Conservation (phyloP, 2,113 vertebrate genomes). For the Rhodinocichla rosea region DNA sequence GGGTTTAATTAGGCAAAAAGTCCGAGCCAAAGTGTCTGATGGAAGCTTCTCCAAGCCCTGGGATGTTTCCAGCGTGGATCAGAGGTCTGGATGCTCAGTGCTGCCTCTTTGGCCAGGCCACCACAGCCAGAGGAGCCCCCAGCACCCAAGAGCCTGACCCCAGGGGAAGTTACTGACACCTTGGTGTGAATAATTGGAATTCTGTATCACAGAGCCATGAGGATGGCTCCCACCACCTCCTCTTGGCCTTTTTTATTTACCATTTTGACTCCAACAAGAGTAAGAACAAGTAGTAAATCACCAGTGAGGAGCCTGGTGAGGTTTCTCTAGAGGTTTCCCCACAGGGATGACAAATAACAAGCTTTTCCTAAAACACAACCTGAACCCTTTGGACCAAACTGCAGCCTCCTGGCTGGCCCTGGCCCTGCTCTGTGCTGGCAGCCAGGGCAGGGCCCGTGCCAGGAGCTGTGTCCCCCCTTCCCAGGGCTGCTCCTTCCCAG, state of each 20-base stretch:
- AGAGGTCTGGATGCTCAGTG: not conserved
- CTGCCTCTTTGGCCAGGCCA: not conserved
- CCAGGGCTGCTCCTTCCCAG: not conserved
- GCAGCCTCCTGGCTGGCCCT: not conserved
- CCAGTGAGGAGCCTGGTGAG: not conserved
- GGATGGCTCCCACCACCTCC: not conserved
- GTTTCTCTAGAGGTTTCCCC: not conserved
- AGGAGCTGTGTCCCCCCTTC: not conserved
- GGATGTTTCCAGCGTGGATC: not conserved
- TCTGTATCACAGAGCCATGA: not conserved
- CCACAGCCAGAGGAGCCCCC: rapidly evolving
- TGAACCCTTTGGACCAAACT: not conserved
- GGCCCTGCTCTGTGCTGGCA: not conserved
- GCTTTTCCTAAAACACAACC: not conserved
- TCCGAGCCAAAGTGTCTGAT: not conserved
- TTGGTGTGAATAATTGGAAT: not conserved
- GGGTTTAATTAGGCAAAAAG: not conserved
- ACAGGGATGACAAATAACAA: not conserved
- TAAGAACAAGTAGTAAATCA: not conserved
- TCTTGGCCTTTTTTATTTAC: not conserved
- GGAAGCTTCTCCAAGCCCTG: not conserved
- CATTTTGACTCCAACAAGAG: not conserved
- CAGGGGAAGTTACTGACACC: not conserved
- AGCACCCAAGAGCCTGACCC: not conserved
- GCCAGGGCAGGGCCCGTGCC: rapidly evolving